Evolutionary conservation across 1,140 invertebrate genomes (phyloP).

Genomic region (Zaprionus camerounensis): DNA sequence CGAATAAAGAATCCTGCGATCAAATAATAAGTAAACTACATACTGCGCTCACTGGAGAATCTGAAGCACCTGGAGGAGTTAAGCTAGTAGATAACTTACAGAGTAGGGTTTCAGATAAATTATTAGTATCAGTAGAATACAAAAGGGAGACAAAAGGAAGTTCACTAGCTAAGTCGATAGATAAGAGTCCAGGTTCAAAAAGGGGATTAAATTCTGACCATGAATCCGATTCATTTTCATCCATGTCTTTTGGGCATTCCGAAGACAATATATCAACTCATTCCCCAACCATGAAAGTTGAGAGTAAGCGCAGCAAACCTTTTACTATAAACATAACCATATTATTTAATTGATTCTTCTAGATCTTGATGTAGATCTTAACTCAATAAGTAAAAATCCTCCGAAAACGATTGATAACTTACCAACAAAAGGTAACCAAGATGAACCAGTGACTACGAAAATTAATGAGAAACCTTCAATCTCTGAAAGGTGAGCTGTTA

Average conservation of each 20-base stretch:
- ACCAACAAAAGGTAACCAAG: background rate
- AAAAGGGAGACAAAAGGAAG: background rate
- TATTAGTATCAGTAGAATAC: background rate
- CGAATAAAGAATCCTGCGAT: background rate
- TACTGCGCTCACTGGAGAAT: background rate
- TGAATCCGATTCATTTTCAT: background rate
- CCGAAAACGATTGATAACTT: background rate
- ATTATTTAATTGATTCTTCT: background rate
- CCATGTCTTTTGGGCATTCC: slow-evolving; percentile 8
- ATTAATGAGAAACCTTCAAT: background rate
- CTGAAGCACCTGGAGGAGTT: background rate
- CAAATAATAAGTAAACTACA: background rate
- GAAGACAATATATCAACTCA: background rate
- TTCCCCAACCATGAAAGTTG: background rate
- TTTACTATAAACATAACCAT: background rate
- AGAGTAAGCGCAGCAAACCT: background rate
- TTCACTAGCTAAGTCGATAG: background rate
- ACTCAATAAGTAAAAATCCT: background rate
- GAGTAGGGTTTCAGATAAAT: background rate
- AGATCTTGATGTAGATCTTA: background rate
- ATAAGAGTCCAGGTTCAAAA: background rate
- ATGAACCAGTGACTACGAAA: background rate
- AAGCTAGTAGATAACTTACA: background rate
- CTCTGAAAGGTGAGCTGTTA: background rate
- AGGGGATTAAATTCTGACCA: background rate